phyloP scores from a whole-genome alignment of 2,113 vertebrate species.

The Cnemophilus loriae region DNA sequence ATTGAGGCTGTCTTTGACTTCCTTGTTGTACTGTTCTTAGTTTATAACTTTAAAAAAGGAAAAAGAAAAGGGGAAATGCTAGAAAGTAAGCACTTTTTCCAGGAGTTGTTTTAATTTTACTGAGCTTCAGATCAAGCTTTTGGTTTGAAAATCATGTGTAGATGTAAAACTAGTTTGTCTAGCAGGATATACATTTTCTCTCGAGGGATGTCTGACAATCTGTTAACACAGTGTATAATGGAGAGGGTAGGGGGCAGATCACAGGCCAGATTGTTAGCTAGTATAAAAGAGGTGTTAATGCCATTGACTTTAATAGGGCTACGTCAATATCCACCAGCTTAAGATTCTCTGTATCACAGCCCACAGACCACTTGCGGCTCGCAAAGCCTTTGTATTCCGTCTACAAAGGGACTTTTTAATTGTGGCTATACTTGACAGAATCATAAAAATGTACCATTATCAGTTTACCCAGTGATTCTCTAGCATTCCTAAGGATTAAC shows the following conservation, averaged over 20 bases:
- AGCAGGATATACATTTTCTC: not conserved
- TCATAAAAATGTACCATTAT: slow-evolving; percentile 60
- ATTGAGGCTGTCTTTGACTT: not conserved
- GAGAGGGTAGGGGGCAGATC: slow-evolving; percentile 52
- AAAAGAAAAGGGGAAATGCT: not conserved
- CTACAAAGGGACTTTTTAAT: slow-evolving; percentile 52
- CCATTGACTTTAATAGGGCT: slow-evolving; percentile 53
- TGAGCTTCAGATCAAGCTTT: not conserved
- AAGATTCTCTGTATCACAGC: slow-evolving; percentile 27
- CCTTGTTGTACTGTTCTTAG: not conserved
- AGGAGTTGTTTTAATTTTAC: not conserved
- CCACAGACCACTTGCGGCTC: not conserved
- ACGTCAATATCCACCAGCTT: slow-evolving; percentile 51
- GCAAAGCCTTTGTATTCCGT: slow-evolving; percentile 25
- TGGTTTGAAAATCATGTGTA: not conserved
- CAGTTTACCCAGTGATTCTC: slow-evolving; percentile 45
- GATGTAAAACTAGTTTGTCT: not conserved
- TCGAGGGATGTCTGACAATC: slow-evolving; percentile 34
- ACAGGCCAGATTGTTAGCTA: slow-evolving; percentile 50
- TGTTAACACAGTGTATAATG: slow-evolving; percentile 39
- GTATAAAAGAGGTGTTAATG: slow-evolving; percentile 54
- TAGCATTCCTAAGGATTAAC: slow-evolving; percentile 53
- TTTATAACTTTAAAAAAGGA: not conserved
- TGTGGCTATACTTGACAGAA: slow-evolving; percentile 51
- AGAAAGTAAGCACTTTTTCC: not conserved